Base-by-base conservation (phyloP, 2,797 vertebrate genomes). In the Valencia hispanica region DNA sequence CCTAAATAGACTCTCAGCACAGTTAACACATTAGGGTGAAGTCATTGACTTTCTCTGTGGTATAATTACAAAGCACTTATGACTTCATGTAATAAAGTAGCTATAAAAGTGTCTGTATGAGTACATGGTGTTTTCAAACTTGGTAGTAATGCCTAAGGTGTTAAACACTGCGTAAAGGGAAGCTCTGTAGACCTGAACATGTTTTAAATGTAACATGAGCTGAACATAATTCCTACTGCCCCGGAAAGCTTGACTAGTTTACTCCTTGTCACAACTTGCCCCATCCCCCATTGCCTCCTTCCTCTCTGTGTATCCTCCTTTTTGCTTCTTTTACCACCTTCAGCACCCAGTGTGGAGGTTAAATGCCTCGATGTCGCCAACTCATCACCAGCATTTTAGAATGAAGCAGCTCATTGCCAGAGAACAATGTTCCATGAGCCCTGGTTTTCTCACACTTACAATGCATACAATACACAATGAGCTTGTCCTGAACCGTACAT, bases 51-150 rank as follows among this genome's bases (percentile, higher is more conserved):
- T 79, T 82, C 84, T 86, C 84, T 63, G 72, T 45, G 79, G 77
- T 87, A 83, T 86, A 91, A 88, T 91, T 86, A 88, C 90, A 91
- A 84, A 87, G 79, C 87, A 91, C 92, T 92, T 90, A 84, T 89
- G 83, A 90, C 79, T 87, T 73, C 39, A 80, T 78, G 81, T 87
- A 84, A 84, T 90, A 87, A 88, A 93, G 80, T 83, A 79, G 81
- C 79, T 86, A 84, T 89, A 87, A 90, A 91, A 87, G 74, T 90
- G 88, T 89, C 77, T 78, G 59, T 79, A 77, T 80, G 79, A 66
- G 78, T 84, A 84, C 75, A 73, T 55, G 59, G 69, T 81, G 69
- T 53, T 9, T 43, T 72, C 55, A 66, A 59, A 75, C 75, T 84
- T 76, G 74, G 53, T 70, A 84, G 80, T 73, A 36, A 77, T 75